phyloP scores from a whole-genome alignment of 2,797 vertebrate species.

The Rhabdophis nuchalis region DNA sequence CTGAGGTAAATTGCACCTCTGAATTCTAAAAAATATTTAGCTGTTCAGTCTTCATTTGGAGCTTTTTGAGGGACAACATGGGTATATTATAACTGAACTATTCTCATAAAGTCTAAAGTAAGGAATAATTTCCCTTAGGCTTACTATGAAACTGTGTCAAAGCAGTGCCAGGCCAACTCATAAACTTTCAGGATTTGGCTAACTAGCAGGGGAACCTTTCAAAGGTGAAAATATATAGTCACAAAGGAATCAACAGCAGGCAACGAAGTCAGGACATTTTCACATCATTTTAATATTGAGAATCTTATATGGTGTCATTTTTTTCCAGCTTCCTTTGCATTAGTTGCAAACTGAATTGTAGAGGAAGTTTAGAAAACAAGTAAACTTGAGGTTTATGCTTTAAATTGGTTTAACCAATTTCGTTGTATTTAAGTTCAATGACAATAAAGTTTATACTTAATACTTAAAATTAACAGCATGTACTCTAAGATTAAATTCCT shows the following conservation, averaged over 20 bases:
- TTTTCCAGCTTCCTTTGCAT: neutral
- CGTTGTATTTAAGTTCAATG: too few relatives aligned
- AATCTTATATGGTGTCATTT: neutral
- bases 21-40: neutral
- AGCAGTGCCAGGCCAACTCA: neutral
- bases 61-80: neutral
- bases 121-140: neutral
- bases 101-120: neutral
- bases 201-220: neutral
- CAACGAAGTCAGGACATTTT: neutral
- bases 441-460: too few relatives aligned
- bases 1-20: neutral
- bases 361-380: neutral
- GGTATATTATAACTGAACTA: neutral
- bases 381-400: neutral
- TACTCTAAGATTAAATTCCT: neutral
- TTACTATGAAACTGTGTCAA: neutral
- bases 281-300: neutral
- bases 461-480: neutral
- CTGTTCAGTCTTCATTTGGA: neutral
- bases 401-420: too few relatives aligned
- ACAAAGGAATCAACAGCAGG: fast-evolving
- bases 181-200: neutral
- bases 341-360: neutral
- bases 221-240: neutral